Evolutionary conservation across 2,113 vertebrate species (phyloP), one percentile per base, ranked within the genome.

Genomic region (Bos javanicus): DNA sequence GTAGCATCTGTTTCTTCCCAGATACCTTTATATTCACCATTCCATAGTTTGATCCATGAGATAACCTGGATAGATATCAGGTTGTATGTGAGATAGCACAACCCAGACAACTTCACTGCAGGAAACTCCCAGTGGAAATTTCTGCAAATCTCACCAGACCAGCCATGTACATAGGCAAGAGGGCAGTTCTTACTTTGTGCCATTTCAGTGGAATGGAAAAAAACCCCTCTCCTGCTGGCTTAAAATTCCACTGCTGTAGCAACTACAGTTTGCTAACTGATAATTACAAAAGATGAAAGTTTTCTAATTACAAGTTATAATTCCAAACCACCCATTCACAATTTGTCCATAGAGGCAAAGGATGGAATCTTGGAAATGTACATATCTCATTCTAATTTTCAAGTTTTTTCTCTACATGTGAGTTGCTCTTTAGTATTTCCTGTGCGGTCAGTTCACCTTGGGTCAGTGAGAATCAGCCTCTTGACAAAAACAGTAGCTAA

Each of bases 101-200:
- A 52, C 36, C 62, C 36, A 92, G 90, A 94, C 36, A 92, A 56
- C 14, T 50, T 52, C n/a, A 59, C 25, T 60, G 26, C 17, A 56
- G 60, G 36, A 81, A 97, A 92, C 50, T 88, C 95, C 54, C 52
- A 17, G 52, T 39, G 54, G 90, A 91, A 96, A 96, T 93, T 82
- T 30, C 60, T 43, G 50, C 28, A 82, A 76, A 92, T 50, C 43
- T 92, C 91, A 87, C 17, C 26, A 92, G 71, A 78, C 43, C 8
- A 21, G 2, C 15, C 46, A 67, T 26, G 17, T 52, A 16, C 25
- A 60, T 33, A 52, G 17, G 39, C 80, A 83, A 57, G 3, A 83
- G 57, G 46, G 33, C 71, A 62, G 87, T 30, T n/a, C 39, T 86
- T 33, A 71, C 4, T 11, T 15, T 56, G 57, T 89, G 64, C 46